These are phyloP conservation scores for Sorex fumeus DNA, from an alignment of 2,113 vertebrate genomes.

Conservation along the genomic window DNA sequence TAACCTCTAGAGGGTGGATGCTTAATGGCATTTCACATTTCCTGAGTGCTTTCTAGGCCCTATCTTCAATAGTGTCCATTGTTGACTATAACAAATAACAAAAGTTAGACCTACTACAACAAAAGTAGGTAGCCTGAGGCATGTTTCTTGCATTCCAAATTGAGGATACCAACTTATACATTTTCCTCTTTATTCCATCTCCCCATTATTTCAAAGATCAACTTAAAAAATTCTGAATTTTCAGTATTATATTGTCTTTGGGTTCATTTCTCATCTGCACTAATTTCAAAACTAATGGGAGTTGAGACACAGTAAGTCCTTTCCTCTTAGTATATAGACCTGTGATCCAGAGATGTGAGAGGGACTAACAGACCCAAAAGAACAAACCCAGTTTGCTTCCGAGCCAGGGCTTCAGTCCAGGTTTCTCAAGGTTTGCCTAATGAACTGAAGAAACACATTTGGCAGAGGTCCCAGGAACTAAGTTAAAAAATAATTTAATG, in stretches of 20 bases:
- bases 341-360: not conserved
- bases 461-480: not conserved
- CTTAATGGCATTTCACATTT: not conserved
- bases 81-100: not conserved
- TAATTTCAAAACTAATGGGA: slow-evolving; percentile 31
- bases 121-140: not conserved
- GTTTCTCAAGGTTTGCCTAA: not conserved
- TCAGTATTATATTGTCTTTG: not conserved
- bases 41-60: not conserved
- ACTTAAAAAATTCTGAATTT: slow-evolving; percentile 16
- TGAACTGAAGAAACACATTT: not conserved
- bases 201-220: not conserved
- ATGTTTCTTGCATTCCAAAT: not conserved
- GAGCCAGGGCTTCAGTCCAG: not conserved
- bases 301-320: not conserved
- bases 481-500: slow-evolving; percentile 32
- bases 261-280: not conserved
- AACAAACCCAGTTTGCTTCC: not conserved
- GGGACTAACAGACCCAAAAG: not conserved
- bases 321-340: not conserved
- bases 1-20: not conserved
- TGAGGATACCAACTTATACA: not conserved
- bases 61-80: not conserved
- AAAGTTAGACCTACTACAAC: not conserved
- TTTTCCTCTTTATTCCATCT: slow-evolving; percentile 20